Evolutionary conservation across 2,113 vertebrate species (phyloP), one percentile per base, ranked within the genome.

Genomic region (Nothoprocta pentlandii): DNA sequence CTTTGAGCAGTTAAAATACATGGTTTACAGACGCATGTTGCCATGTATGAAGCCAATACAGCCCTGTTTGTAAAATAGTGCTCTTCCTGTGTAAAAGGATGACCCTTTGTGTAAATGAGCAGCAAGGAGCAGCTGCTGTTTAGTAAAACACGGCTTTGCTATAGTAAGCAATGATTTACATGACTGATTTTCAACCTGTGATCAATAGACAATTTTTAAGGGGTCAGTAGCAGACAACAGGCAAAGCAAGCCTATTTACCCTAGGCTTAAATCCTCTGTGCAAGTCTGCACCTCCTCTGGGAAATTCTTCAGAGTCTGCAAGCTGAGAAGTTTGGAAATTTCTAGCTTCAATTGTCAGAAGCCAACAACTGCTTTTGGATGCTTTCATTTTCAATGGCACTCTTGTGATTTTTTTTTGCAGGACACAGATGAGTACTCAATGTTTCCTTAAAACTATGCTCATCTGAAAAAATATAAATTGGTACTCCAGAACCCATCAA

Each of bases 401-500:
- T 53, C 9, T 61, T 83, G 28, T 28, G 20, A 25, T 19, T 22
- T 41, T 39, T 39, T 54, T 54, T 56, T 64, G 56, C 15, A 67
- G 39, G 70, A 87, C 4, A 28, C 5, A 73, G 20, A 71, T 23
- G 25, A 64, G 63, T 61, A 68, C 12, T 71, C 12, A 54, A 32
- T 34, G 10, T 78, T 76, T 91, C 30, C 89, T 89, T 74, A 54
- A 92, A 87, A 64, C 12, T 23, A 63, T 11, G 28, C 2, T 41
- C 12, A 62, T 66, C 10, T 64, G 15, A 81, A 68, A 25, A 79
- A 56, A 26, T 21, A 70, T 53, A 78, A 64, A 56, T 19, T 15
- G 0, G 58, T 5, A 34, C 26, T 0, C 6, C 1, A 1, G 1
- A 1, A 39, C 4, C 23, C 63, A 74, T 0, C 3, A 41, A 9